Conservation (phyloP, 2,888 invertebrate genomes). For the Cyaniris semiargus region DNA sequence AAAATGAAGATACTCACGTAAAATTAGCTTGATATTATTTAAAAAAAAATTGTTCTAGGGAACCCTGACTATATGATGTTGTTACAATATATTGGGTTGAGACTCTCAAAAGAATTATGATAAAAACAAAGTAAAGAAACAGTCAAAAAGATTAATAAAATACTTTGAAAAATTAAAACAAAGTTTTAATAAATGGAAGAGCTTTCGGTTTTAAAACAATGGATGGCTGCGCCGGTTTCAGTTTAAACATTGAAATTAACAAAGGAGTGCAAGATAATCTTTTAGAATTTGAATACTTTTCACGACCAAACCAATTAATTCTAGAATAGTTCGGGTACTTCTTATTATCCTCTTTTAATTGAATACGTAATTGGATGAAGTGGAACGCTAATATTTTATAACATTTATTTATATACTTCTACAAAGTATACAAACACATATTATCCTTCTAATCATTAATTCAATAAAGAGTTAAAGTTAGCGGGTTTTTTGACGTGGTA, state of each 20-base stretch:
- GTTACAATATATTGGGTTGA: too few relatives aligned
- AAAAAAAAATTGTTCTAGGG: too few relatives aligned
- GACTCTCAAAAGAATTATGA: not conserved
- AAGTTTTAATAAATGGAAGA: constrained; percentile 6
- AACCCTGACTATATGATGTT: too few relatives aligned
- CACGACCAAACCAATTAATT: constrained; percentile 16
- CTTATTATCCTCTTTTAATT: not conserved
- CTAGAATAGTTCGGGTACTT: not conserved
- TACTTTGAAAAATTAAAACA: not conserved
- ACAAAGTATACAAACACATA: too few relatives aligned
- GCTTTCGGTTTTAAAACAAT: constrained; percentile 17
- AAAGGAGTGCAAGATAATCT: constrained; percentile 19
- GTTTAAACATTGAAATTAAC: not conserved
- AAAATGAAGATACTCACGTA: too few relatives aligned
- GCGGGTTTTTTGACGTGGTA: too few relatives aligned
- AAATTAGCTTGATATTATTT: too few relatives aligned
- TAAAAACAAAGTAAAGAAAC: not conserved
- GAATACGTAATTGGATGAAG: too few relatives aligned
- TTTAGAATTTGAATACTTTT: constrained; percentile 15
- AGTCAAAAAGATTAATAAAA: not conserved
- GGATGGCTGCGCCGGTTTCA: constrained; percentile 5
- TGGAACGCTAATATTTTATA: too few relatives aligned
- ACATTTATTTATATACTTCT: too few relatives aligned
- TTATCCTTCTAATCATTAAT: too few relatives aligned
- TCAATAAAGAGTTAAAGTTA: too few relatives aligned